These are phyloP conservation scores for Agrotis ipsilon DNA, from an alignment of 2,888 invertebrate species.

Conservation along the genomic window DNA sequence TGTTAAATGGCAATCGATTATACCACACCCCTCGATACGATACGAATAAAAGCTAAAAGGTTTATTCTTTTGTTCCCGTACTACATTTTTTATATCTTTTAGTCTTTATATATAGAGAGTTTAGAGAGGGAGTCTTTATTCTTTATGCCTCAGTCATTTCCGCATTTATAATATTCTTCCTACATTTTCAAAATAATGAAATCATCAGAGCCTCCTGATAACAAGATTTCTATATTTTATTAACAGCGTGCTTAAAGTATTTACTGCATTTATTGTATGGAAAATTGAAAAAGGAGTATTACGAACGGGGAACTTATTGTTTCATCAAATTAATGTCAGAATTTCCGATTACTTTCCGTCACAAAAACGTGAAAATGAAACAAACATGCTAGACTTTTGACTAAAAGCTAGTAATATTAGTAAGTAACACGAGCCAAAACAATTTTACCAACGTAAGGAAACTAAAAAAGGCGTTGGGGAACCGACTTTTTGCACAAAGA, in stretches of 20 bases:
- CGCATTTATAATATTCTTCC: not conserved
- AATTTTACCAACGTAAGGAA: not conserved
- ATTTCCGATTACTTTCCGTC: no score
- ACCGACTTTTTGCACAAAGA: not conserved
- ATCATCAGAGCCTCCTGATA: no score
- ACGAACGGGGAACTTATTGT: no score
- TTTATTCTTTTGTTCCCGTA: slow-evolving; percentile 8
- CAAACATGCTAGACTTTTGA: no score
- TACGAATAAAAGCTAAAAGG: slow-evolving; percentile 12
- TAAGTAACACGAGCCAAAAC: not conserved
- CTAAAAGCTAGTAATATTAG: not conserved
- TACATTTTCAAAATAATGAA: no score
- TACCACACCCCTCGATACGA: slow-evolving; percentile 20
- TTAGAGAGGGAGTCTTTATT: not conserved
- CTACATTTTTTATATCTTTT: slow-evolving; percentile 8
- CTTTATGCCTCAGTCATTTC: not conserved
- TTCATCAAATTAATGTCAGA: no score
- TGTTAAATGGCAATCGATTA: slow-evolving; percentile 50
- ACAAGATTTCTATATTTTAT: no score
- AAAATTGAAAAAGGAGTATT: no score
- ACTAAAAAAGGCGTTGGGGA: not conserved
- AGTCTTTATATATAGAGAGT: not conserved
- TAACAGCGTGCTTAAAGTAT: no score
- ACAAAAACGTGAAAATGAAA: not conserved
- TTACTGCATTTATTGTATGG: no score